Evolutionary conservation across 2,888 invertebrate species (phyloP).

Genomic region (Griposia aprilina): DNA sequence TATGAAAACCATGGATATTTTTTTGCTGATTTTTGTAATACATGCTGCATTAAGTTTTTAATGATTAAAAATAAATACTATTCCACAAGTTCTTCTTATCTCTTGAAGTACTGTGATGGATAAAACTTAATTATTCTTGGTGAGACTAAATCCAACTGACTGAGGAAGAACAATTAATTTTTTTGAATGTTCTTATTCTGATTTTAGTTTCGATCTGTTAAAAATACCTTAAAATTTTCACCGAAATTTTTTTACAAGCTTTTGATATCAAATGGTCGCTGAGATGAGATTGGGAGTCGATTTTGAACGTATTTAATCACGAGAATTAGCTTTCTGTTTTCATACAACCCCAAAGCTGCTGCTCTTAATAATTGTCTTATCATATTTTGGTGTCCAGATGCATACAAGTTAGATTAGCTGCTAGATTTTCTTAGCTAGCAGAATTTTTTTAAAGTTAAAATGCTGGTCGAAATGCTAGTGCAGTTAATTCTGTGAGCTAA

Average conservation of each 20-base stretch:
- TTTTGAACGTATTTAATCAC: background rate
- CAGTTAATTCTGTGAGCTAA: slow-evolving; percentile 33
- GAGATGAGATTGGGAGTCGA: background rate
- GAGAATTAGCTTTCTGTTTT: background rate
- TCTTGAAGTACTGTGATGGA: background rate
- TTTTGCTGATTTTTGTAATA: too few relatives aligned
- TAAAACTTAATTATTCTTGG: background rate
- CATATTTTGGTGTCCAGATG: background rate
- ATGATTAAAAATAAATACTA: too few relatives aligned
- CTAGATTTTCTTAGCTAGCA: background rate
- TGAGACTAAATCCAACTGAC: background rate
- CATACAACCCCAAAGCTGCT: background rate
- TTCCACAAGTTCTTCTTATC: background rate
- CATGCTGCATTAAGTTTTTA: background rate
- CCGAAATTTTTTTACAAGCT: background rate
- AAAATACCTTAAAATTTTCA: background rate
- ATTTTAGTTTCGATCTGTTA: background rate
- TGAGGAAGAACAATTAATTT: background rate
- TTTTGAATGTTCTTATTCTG: background rate
- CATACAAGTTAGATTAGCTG: too few relatives aligned
- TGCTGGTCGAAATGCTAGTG: slow-evolving; percentile 28
- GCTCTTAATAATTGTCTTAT: too few relatives aligned
- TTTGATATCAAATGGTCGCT: too few relatives aligned
- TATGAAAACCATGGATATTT: background rate
- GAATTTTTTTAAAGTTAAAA: slow-evolving; percentile 19